Percentiles rank a stretch among this genome's conserved stretches.
Evolutionary conservation across 1,140 invertebrate genomes (phyloP).

Genomic region (Platyscapa corneri): DNA sequence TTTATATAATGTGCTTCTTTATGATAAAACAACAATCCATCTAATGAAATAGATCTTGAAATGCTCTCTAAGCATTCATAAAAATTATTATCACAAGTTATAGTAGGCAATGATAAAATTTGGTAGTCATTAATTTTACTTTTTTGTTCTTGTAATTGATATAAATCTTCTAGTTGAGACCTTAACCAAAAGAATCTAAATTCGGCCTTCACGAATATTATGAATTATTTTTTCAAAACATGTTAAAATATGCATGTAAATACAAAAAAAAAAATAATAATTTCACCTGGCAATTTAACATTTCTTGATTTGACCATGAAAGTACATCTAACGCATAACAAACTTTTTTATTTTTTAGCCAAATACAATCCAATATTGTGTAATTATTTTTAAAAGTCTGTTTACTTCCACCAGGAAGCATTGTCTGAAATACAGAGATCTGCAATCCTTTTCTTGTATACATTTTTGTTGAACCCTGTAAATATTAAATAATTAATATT

Average conservation of each 20-base stretch:
- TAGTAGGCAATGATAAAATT: slow-evolving; percentile 73
- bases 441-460: slow-evolving; percentile 82
- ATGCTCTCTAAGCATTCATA: slow-evolving; percentile 64
- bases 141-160: slow-evolving; percentile 67
- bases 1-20: slow-evolving; percentile 84
- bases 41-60: slow-evolving; percentile 57
- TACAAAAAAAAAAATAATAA: slow-evolving; percentile 31
- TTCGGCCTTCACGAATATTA: background rate
- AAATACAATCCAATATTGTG: slow-evolving; percentile 89
- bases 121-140: slow-evolving; percentile 73
- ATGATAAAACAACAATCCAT: slow-evolving; percentile 85
- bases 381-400: slow-evolving; percentile 65
- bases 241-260: background rate
- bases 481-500: slow-evolving; percentile 49
- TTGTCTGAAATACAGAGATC: slow-evolving; percentile 78
- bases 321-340: slow-evolving; percentile 89
- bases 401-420: slow-evolving; percentile 84
- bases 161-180: slow-evolving; percentile 79
- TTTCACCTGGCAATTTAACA: slow-evolving; percentile 86
- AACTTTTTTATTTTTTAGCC: slow-evolving; percentile 77
- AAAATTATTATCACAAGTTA: slow-evolving; percentile 68
- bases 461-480: slow-evolving; percentile 82
- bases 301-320: slow-evolving; percentile 85
- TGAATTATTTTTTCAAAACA: background rate
- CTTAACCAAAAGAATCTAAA: slow-evolving; percentile 86